Evolutionary conservation across 1,140 invertebrate species (phyloP), one percentile per base, ranked within the genome.

Genomic region (Sinella curviseta): DNA sequence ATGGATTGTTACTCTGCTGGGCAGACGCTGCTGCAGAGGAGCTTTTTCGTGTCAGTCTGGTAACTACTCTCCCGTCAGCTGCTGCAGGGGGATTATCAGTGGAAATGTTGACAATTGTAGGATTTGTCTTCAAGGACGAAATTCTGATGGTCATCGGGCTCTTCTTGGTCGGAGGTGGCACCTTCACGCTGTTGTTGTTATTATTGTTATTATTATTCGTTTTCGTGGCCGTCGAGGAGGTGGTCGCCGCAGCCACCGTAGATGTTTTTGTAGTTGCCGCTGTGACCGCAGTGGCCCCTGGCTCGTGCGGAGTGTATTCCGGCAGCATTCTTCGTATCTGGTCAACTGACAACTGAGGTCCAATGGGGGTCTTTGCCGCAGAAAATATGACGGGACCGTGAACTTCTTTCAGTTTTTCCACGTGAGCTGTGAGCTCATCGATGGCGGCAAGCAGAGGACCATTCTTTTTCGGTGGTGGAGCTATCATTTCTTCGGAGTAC

Each of bases 361-460:
- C 81, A 0, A 84, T 93, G 4, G 88, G 89, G 24, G 92, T 92
- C 83, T 91, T 92, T 78, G 91, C 91, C 0, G 91, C 90, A 1
- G 94, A 92, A 86, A 94, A 95, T 35, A 91, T 88, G 85, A 96
- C 97, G 75, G 88, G 88, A 1, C 94, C 94, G 87, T 93, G 95
- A 78, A 90, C 91, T 54, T 90, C 87, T 79, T 89, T 91, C 34
- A 95, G 89, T 84, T 92, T 92, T 60, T 91, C 87, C 77, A 95
- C 92, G 83, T 96, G 93, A 16, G 91, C 84, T 77, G 93, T 90
- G 0, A 95, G 89, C 88, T 95, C 94, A 70, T 88, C 88, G 28
- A 94, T 88, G 31, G 80, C 92, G 91, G 73, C 89, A 86, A 76
- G 91, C 90, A 86, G 93, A 90, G 78, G 91, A 91, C 30, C 84